Base-by-base conservation (phyloP, 2,888 invertebrate species). In the Coecobrya sp. region DNA sequence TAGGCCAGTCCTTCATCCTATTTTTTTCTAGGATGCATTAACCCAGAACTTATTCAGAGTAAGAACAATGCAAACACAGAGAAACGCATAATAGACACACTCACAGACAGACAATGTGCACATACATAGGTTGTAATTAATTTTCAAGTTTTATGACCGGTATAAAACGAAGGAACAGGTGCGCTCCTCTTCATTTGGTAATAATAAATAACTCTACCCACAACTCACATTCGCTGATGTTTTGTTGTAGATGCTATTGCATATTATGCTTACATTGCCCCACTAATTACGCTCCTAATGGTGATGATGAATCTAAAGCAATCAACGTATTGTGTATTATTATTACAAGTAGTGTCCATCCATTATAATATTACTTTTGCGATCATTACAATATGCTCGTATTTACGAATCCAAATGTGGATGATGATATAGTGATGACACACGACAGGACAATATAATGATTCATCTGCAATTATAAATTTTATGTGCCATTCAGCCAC, bases 401-500 rank as follows among this genome's bases (percentile, higher is more conserved):
- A 79, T 76, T 88, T 88, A 88, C 59, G 76, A 86, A 86, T 42
- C 10, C n/a, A 42, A 1, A 36, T 88, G 30, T 65, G 82, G 70
- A 82, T 82, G 82, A 89, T 89, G 81, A 36, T 62, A 86, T 62
- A 30, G 30, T 55, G 52, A 87, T 91, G 86, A 91, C 91, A 91
- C 89, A 85, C 81, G 81, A 86, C 91, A 86, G 81, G 81, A 91
- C 68, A 86, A 86, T 91, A 79, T 91, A 79, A 86, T 82, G 86
- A 82, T 86, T 86, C 91, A 86, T 86, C 91, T 55, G 70, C 86
- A 91, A 91, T 91, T 86, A 79, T 88, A 62, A 84, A 85, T 3
- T 81, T 59, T 81, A 25, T 49, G 25, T 49, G 49, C 10, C 30
- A 55, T 59, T 55, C 30, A 70, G 1, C 11, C 7, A 16, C n/a